Evolutionary conservation across 2,888 invertebrate genomes (phyloP).

Genomic region (Heliconius aoede): DNA sequence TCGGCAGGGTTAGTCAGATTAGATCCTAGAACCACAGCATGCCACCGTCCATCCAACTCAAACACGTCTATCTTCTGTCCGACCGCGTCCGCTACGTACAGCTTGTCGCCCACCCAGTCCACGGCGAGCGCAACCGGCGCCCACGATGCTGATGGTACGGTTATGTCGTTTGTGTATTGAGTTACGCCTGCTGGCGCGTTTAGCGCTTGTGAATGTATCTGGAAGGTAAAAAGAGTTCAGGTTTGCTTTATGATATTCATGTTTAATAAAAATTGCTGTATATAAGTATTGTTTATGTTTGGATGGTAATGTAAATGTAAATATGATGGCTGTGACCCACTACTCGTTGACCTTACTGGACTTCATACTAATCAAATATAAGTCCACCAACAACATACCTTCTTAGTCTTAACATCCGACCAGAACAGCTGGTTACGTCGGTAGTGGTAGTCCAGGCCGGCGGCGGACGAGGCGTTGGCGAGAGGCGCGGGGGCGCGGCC

Average conservation of each 20-base stretch:
- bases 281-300: no score
- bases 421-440: constrained; percentile 91
- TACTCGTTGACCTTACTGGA: no score
- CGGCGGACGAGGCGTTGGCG: constrained; percentile 84
- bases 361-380: neutral
- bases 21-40: constrained; percentile 95
- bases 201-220: constrained; percentile 86
- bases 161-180: constrained; percentile 72
- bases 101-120: constrained; percentile 98
- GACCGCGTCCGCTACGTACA: constrained; percentile 96
- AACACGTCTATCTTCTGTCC: constrained; percentile 97
- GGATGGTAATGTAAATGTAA: no score
- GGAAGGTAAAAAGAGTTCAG: constrained; percentile 35
- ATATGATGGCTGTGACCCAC: no score
- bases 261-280: no score
- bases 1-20: constrained; percentile 96
- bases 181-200: constrained; percentile 70
- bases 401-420: constrained; percentile 94
- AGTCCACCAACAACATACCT: constrained; percentile 74
- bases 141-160: constrained; percentile 91
- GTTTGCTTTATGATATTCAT: neutral
- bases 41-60: constrained; percentile 92
- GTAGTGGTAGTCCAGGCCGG: constrained; percentile 93
- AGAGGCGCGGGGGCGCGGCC: constrained; percentile 85
- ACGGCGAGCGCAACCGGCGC: constrained; percentile 95